Conservation (phyloP, 2,888 invertebrate species). For the Sepiola atlantica region DNA sequence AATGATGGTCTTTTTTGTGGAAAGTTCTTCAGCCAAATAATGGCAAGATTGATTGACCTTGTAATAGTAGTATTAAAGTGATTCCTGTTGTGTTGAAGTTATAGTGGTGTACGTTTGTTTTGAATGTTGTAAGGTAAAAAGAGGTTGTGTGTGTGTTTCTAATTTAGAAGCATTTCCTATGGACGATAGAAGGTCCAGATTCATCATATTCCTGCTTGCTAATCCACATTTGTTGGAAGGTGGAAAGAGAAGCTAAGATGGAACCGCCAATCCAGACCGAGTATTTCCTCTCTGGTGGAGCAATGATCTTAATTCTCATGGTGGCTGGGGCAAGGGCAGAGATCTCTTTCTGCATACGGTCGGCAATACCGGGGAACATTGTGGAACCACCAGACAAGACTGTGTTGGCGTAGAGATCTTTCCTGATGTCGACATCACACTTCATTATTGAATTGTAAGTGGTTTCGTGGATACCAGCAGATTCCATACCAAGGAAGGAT, state of each 20-base stretch:
- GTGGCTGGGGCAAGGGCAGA: conserved; percentile 84
- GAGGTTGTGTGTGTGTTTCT: background rate
- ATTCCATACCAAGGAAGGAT: conserved; percentile 70
- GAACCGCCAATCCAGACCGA: conserved; percentile 99
- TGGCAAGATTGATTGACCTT: background rate
- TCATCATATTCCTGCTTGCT: conserved; percentile 69
- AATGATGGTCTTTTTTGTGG: background rate
- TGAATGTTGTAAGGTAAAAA: background rate
- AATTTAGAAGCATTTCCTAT: conserved; percentile 65
- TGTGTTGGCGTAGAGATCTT: conserved; percentile 74
- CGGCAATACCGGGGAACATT: conserved; percentile 97
- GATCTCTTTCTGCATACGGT: conserved; percentile 98
- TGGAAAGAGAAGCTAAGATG: conserved; percentile 86
- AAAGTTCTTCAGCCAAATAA: no score
- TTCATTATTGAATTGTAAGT: conserved; percentile 68
- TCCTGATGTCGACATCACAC: conserved; percentile 68
- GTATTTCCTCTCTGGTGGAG: conserved; percentile 96
- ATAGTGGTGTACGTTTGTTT: background rate
- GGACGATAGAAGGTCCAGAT: conserved; percentile 78
- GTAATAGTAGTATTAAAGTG: background rate
- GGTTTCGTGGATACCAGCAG: conserved; percentile 63
- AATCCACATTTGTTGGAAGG: conserved; percentile 72
- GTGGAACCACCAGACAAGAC: conserved; percentile 93
- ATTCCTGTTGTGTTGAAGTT: background rate
- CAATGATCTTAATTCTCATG: conserved; percentile 85